Evolutionary conservation across 2,113 vertebrate species (phyloP).

Genomic region (Illadopsis cleaveri): DNA sequence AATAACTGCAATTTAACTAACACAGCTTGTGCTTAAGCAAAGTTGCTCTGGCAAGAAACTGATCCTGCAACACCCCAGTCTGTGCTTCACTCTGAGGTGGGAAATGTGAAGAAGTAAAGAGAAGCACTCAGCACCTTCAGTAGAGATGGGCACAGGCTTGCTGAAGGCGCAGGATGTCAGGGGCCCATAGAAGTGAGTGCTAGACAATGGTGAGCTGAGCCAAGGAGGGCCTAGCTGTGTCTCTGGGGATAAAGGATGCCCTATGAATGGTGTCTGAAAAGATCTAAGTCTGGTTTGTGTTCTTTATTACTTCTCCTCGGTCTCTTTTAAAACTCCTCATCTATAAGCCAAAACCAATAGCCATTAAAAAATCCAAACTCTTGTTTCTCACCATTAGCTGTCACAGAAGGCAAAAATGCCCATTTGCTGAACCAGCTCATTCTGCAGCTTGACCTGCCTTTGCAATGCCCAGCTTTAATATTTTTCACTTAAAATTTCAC

Average conservation of each 20-base stretch:
- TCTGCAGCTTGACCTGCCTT: constrained; percentile 11
- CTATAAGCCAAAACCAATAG: background rate
- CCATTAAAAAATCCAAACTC: background rate
- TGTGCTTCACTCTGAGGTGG: background rate
- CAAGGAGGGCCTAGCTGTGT: background rate
- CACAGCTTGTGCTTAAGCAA: background rate
- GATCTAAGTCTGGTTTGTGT: background rate
- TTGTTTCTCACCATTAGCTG: background rate
- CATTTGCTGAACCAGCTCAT: background rate
- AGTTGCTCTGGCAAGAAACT: background rate
- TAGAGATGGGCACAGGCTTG: background rate
- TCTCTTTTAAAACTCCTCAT: background rate
- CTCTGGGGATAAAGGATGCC: background rate
- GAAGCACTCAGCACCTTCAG: background rate
- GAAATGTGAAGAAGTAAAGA: background rate
- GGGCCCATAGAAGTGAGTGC: background rate
- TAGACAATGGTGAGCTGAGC: background rate
- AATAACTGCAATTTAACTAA: background rate
- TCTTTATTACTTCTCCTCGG: background rate
- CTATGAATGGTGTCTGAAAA: background rate
- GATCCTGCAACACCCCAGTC: background rate
- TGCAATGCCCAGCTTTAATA: background rate
- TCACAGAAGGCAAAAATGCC: background rate
- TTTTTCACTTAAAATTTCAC: constrained; percentile 27
- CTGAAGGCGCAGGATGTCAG: background rate